A percentile compares a stretch with the other conserved stretches of the same genome.
These are phyloP conservation scores for Progne subis DNA, from an alignment of 2,113 vertebrate species.

Conservation along the genomic window DNA sequence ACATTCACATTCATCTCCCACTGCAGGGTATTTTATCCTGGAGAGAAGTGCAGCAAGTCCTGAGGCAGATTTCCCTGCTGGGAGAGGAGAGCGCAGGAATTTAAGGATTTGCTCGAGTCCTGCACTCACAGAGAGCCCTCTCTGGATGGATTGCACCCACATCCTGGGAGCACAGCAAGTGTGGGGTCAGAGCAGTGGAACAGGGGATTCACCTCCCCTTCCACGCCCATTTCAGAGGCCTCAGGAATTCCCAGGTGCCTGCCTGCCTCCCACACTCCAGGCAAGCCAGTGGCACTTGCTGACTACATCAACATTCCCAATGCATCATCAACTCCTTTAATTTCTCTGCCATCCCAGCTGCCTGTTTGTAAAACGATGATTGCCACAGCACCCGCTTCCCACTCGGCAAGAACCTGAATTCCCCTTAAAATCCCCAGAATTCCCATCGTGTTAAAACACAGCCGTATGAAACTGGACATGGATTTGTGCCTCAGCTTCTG, in stretches of 20 bases:
- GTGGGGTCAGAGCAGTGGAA: not conserved
- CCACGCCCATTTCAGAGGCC: not conserved
- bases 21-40: not conserved
- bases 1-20: rapidly evolving
- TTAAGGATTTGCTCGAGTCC: not conserved
- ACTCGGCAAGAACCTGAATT: not conserved
- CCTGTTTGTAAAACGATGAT: not conserved
- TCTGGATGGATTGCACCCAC: not conserved
- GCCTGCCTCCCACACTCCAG: not conserved
- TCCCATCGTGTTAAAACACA: not conserved
- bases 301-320: not conserved
- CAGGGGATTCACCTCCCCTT: not conserved
- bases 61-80: not conserved
- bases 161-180: rapidly evolving
- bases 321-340: not conserved
- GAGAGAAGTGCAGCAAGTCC: not conserved
- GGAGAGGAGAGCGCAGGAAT: not conserved
- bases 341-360: not conserved
- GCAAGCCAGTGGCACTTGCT: not conserved
- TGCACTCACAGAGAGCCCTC: not conserved
- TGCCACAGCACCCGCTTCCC: not conserved
- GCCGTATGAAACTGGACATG: rapidly evolving
- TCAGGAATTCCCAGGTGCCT: not conserved
- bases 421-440: not conserved
- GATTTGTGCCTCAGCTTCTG: not conserved